Percentiles rank a stretch among this genome's conserved stretches.
These are phyloP conservation scores for Pipa parva DNA, from an alignment of 2,113 vertebrate genomes.

Conservation along the genomic window DNA sequence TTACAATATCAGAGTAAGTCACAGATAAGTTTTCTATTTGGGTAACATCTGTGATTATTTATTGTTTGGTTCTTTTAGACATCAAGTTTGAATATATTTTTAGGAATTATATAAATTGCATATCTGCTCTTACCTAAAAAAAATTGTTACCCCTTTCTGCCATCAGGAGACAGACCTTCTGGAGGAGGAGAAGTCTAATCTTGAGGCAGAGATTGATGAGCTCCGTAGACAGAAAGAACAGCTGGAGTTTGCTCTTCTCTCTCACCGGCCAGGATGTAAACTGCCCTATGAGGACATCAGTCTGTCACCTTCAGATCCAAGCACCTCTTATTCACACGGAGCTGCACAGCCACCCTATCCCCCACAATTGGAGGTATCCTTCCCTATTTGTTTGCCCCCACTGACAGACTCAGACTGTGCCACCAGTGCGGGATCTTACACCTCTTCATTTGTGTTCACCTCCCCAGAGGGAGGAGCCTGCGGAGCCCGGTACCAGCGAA, in stretches of 20 bases:
- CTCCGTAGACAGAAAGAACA: slow-evolving; percentile 94
- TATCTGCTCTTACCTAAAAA: too few relatives aligned
- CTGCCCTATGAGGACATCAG: slow-evolving; percentile 78
- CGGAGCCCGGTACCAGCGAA: slow-evolving; percentile 85
- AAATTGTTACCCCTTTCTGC: too few relatives aligned
- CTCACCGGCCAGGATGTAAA: slow-evolving; percentile 89
- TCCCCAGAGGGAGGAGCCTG: slow-evolving; percentile 93
- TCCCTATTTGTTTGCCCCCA: slow-evolving; percentile 68
- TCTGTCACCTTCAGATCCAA: slow-evolving; percentile 54
- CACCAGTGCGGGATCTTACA: slow-evolving; percentile 74
- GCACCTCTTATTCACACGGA: slow-evolving; percentile 60
- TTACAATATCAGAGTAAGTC: too few relatives aligned
- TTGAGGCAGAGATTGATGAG: slow-evolving; percentile 91
- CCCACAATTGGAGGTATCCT: slow-evolving; percentile 74
- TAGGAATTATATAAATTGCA: too few relatives aligned
- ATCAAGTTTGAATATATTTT: too few relatives aligned
- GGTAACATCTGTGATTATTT: too few relatives aligned
- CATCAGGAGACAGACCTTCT: slow-evolving; percentile 86
- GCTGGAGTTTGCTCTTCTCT: slow-evolving; percentile 87
- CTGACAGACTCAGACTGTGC: slow-evolving; percentile 32
- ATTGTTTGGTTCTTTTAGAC: too few relatives aligned
- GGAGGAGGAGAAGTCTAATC: slow-evolving; percentile 89
- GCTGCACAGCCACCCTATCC: slow-evolving; percentile 57
- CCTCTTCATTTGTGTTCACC: slow-evolving; percentile 99
- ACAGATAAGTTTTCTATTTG: too few relatives aligned